Evolutionary conservation across 2,797 vertebrate genomes (phyloP).

Genomic region (Neostethus bicornis): DNA sequence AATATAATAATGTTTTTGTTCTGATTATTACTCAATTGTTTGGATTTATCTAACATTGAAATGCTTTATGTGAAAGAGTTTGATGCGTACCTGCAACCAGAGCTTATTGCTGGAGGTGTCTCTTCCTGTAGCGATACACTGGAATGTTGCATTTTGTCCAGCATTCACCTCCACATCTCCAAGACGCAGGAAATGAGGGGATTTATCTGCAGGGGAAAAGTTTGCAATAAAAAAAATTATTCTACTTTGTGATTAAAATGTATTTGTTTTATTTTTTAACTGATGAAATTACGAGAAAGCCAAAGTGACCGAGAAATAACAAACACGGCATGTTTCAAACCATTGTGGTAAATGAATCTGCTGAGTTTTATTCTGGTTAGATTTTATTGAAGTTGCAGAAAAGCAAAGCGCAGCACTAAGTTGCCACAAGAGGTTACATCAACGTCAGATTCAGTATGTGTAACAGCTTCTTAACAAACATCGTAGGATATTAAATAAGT

Average conservation of each 20-base stretch:
- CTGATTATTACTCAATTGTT: no score
- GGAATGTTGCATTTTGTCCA: conserved; percentile 97
- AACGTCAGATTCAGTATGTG: conserved; percentile 42
- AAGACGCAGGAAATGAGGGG: conserved; percentile 95
- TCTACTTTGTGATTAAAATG: background rate
- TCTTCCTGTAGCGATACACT: conserved; percentile 95
- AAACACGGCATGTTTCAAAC: conserved; percentile 30
- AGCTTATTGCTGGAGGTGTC: conserved; percentile 94
- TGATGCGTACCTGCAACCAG: conserved; percentile 91
- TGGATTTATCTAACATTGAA: no score
- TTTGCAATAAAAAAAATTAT: conserved; percentile 31
- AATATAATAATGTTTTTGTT: no score
- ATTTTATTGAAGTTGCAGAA: conserved; percentile 40
- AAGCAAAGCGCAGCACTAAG: conserved; percentile 25
- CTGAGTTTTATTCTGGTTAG: conserved; percentile 47
- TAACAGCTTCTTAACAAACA: conserved; percentile 30
- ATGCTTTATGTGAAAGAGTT: background rate
- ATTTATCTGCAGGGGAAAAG: conserved; percentile 84
- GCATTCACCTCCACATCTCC: conserved; percentile 98
- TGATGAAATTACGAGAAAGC: conserved; percentile 19
- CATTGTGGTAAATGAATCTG: conserved; percentile 26
- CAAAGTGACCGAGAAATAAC: conserved; percentile 26
- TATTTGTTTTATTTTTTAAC: conserved; percentile 9
- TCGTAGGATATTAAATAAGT: conserved; percentile 43
- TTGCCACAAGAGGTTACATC: conserved; percentile 49